Evolutionary conservation across 2,797 vertebrate genomes (phyloP), one percentile per base, ranked within the genome.

Genomic region (Anabas testudineus): DNA sequence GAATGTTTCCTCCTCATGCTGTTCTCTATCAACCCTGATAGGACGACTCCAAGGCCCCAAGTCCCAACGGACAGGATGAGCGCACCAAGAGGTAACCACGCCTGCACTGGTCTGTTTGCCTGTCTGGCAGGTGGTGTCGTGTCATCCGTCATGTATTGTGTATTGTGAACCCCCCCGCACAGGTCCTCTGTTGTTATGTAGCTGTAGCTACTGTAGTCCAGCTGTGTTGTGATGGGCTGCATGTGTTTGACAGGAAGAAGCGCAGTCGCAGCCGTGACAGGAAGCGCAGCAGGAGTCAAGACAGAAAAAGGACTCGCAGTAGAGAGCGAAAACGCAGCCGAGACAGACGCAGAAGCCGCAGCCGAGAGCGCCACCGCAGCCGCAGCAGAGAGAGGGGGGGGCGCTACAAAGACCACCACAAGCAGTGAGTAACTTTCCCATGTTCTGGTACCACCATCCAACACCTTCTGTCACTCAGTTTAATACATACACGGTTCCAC

Each of bases 11-110:
- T 95, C 96, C 95, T 98, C 95, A 97, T 93, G 95, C 96, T 98
- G 95, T 98, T 97, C 96, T 97, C 96, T 97, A 95, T 98, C 95
- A 94, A 96, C 95, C 95, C 95, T 95, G 95, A 95, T 96, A 99
- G 97, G 97, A 98, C 92, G 97, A 98, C 92, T 91, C 93, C 94
- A 98, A 97, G 93, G 90, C 93, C 93, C 95, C 88, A 93, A 97
- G 96, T 94, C 95, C 96, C 86, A 95, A 97, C 66, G 95, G 95
- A 84, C 96, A 96, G 9, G 97, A 98, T 83, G 96, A 98, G 48
- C 96, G 93, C 87, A 94, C 90, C 92, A 98, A 97, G 94, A 98
- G 97, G 97, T 98, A 91, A 92, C 28, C 3, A 9, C 22, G 15
- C 19, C 61, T 15, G 42, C 39, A 15, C 71, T 45, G n/a, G 13